A percentile compares a stretch with the other conserved stretches of the same genome.
Evolutionary conservation across 2,113 vertebrate species (phyloP).

Genomic region (Harpagus bidentatus): DNA sequence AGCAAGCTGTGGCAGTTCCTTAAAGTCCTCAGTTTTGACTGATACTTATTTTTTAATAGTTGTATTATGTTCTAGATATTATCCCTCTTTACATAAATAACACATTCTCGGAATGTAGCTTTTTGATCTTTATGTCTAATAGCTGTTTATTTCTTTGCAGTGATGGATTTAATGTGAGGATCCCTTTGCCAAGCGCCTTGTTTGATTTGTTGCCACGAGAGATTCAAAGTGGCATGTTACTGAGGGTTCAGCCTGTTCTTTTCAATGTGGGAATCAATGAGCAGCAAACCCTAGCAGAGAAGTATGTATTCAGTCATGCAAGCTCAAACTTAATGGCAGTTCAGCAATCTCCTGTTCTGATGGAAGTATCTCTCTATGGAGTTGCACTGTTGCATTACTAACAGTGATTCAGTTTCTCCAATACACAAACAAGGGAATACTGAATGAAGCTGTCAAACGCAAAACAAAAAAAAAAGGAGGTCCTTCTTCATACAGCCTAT

Average conservation of each 20-base stretch:
- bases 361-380: neutral
- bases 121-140: neutral
- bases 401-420: neutral
- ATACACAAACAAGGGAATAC: accelerated
- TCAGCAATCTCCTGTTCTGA: neutral
- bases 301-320: conserved; percentile 72
- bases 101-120: neutral
- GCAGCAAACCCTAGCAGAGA: conserved; percentile 97
- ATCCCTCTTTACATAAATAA: neutral
- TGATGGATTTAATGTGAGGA: conserved; percentile 94
- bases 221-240: conserved; percentile 97
- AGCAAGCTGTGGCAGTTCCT: neutral
- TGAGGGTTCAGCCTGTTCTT: conserved; percentile 94
- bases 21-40: neutral
- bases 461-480: neutral
- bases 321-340: neutral
- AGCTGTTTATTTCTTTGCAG: conserved; percentile 56
- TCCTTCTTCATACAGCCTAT: neutral
- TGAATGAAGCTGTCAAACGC: neutral
- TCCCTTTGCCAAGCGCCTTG: conserved; percentile 91
- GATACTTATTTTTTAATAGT: neutral
- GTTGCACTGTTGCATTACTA: neutral
- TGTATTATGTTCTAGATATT: neutral
- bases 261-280: conserved; percentile 99
- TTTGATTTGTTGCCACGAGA: conserved; percentile 92